phyloP scores from a whole-genome alignment of 2,888 invertebrate genomes.

The Dryobota labecula region DNA sequence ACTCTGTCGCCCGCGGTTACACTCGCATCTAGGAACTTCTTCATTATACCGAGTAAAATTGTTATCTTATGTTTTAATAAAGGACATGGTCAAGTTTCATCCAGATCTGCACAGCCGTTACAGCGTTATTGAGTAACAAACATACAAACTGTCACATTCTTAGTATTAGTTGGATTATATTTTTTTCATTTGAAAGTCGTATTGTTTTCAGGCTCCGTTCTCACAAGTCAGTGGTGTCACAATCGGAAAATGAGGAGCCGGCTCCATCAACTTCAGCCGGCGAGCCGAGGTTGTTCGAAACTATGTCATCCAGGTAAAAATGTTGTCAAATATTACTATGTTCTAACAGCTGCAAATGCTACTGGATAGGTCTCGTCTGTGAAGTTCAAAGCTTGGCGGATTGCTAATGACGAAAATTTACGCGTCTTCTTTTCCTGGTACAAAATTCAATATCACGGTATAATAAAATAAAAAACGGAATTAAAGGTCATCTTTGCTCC shows the following conservation, averaged over 20 bases:
- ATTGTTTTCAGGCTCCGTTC: slow-evolving; percentile 81
- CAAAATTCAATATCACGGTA: background rate
- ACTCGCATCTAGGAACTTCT: background rate
- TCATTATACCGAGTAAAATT: background rate
- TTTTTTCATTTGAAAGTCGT: background rate
- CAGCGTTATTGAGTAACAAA: background rate
- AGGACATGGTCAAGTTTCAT: background rate
- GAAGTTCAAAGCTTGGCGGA: background rate
- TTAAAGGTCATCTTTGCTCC: background rate
- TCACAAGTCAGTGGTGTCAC: slow-evolving; percentile 85
- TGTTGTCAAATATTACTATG: background rate
- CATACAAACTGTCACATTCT: background rate
- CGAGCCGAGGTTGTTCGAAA: slow-evolving; percentile 81
- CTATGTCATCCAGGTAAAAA: slow-evolving; percentile 83
- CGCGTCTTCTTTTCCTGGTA: background rate
- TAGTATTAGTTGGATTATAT: background rate
- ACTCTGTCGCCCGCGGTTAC: background rate
- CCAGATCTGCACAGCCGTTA: background rate
- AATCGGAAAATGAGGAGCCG: slow-evolving; percentile 84
- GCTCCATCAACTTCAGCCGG: slow-evolving; percentile 81
- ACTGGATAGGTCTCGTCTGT: background rate
- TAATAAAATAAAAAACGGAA: too few species aligned
- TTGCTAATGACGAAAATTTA: background rate
- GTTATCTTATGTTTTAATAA: background rate
- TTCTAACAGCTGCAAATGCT: background rate